These are phyloP conservation scores for Ictalurus furcatus DNA, from an alignment of 2,113 vertebrate species.

Conservation along the genomic window DNA sequence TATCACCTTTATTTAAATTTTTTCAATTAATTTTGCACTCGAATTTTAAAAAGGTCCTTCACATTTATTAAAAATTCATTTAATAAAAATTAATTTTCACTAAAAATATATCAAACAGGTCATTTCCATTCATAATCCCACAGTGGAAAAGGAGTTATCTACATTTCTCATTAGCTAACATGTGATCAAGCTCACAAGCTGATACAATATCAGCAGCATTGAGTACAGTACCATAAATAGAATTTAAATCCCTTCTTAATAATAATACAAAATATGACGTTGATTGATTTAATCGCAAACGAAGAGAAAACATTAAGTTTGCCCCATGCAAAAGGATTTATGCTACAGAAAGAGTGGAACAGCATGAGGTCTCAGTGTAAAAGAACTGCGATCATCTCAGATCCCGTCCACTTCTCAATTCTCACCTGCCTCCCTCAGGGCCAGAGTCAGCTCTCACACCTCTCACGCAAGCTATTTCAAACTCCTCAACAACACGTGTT, in stretches of 20 bases:
- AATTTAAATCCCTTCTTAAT: not conserved
- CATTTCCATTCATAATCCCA: not conserved
- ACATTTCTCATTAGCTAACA: too few relatives aligned
- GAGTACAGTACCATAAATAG: not conserved
- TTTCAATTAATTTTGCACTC: not conserved
- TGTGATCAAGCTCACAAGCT: not conserved
- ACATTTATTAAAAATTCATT: not conserved
- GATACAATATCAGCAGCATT: not conserved
- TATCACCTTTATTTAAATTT: not conserved
- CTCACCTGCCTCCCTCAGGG: slow-evolving; percentile 20
- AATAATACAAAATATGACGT: not conserved
- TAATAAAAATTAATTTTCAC: not conserved
- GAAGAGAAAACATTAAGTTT: too few relatives aligned
- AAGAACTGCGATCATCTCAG: slow-evolving; percentile 1
- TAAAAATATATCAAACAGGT: not conserved
- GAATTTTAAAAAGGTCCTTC: not conserved
- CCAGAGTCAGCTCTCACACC: not conserved
- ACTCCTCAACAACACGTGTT: not conserved
- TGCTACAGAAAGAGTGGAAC: not conserved
- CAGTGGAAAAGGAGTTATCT: not conserved
- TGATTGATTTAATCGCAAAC: not conserved
- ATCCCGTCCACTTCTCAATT: slow-evolving; percentile 33
- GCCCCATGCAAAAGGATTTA: not conserved
- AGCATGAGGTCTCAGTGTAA: slow-evolving; percentile 10
- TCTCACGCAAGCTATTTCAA: not conserved